Conservation (phyloP, 2,888 invertebrate species). For the Doris montereyensis region DNA sequence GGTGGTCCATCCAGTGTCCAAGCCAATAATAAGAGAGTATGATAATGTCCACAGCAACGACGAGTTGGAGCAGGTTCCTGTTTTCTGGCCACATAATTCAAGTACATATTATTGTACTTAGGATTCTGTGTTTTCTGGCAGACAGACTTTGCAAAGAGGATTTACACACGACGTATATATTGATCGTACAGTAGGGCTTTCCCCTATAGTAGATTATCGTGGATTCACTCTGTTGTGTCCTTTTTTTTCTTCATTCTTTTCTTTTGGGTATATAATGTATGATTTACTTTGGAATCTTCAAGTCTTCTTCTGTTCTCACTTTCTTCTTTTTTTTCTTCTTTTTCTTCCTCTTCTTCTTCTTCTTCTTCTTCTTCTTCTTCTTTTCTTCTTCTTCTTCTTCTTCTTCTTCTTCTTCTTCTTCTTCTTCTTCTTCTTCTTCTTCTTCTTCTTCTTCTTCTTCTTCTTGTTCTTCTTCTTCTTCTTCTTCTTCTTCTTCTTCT, state of each 20-base stretch:
- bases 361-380: not conserved
- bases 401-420: not conserved
- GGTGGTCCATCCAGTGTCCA: too few species aligned
- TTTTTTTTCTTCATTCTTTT: not conserved
- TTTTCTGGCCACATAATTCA: too few species aligned
- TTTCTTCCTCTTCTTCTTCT: not conserved
- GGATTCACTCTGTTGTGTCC: not conserved
- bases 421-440: not conserved
- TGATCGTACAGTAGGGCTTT: not conserved
- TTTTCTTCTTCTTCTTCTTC: constrained; percentile 2
- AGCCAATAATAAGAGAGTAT: too few species aligned
- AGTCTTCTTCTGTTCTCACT: not conserved
- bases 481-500: constrained; percentile 2
- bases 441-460: not conserved
- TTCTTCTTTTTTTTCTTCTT: not conserved
- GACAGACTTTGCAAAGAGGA: too few species aligned
- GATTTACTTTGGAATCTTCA: not conserved
- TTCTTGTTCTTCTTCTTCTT: not conserved
- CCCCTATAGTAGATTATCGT: not conserved
- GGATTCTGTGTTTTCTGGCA: too few species aligned
- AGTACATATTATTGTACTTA: too few species aligned
- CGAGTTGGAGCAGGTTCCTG: too few species aligned
- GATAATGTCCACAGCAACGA: too few species aligned
- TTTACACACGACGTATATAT: too few species aligned
- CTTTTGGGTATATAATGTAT: not conserved